Evolutionary conservation across 2,888 invertebrate species (phyloP), one percentile per base, ranked within the genome.

Genomic region (Hesperia comma): DNA sequence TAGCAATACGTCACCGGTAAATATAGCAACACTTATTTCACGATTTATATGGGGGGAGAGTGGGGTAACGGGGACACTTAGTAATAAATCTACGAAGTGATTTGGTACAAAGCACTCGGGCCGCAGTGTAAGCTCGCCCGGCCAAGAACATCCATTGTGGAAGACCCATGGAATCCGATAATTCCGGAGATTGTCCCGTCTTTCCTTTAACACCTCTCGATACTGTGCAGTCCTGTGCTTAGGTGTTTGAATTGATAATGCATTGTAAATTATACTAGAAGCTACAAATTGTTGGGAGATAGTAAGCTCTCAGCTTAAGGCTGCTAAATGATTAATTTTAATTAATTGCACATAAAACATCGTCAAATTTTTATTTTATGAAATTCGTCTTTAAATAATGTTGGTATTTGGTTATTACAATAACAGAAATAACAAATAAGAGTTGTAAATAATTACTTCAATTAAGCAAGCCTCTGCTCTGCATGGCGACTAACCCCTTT

Each of bases 21-120:
- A 92, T 92, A 92, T 92, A 90, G 90, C 86, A 90, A 91, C 90
- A 92, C 90, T 92, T 90, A 90, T 90, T 91, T 83, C 81, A 85
- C 86, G 84, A 92, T 92, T 92, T 91, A 90, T 92, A 83, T 80
- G 74, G 84, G 80, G 87, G 86, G 86, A 83, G 82, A 84, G 81
- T 83, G 88, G 90, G 89, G 87, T 82, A 84, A 84, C 78, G 83
- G 87, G 86, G 88, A 85, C 85, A 84, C 75, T 83, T 69, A 77
- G 88, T 81, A 86, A 92, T 92, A 92, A 92, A 92, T 92, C 88
- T 89, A 83, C 80, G 83, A 87, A 91, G 91, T 92, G 92, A 92
- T 91, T 92, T 87, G 84, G 85, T 90, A 91, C 90, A 91, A 92
- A 91, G 91, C 88, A 91, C 85, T 89, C 82, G 85, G 88, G 82